Base-by-base conservation (phyloP, 2,888 invertebrate species). In the Pollenia angustigena region DNA sequence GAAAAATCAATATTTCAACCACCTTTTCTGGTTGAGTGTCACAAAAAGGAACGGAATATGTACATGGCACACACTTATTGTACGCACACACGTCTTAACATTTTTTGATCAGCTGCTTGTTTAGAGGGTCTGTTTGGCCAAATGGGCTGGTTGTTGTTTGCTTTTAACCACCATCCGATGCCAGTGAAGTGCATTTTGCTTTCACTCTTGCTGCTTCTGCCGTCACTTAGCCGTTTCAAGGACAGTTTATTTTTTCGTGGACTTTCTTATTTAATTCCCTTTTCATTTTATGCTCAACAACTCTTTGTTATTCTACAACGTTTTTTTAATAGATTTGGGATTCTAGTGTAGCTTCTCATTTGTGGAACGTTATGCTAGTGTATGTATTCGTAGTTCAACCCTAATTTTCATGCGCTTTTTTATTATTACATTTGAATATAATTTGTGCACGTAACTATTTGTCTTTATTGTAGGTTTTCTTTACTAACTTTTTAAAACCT, bases 221-320 rank as follows among this genome's bases (percentile, higher is more conserved):
- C 42, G 4, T 14, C 32, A 58, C 23, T 12, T 16, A 52, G 32
- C 44, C 56, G 12, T 76, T 85, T 89, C 89, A 89, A 89, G 89
- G 89, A 83, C 89, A 89, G 88, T 88, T 87, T 81, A 87, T 87
- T 86, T 85, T 88, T 78, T 23, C 23, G 7, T 66, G 10, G 12
- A n/a, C 4, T 16, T 40, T 60, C 32, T 48, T 18, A 44, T 64
- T 72, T 64, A 54, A 71, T 71, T 81, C 62, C 46, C 46, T 81
- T 72, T 81, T 12, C 54, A 46, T 72, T 52, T 44, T 18, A 18
- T 52, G 40, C 16, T 3, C 6, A 12, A 44, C 18, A 56, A 23
- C 11, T 56, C 4, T 0, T n/a, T 58, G 1, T 23, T 23, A 1
- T 23, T 54, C 10, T 16, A 9, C 50, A 52, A 44, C 14, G 46